Base-by-base conservation (phyloP, 2,113 vertebrate species). In the Cinclus mexicanus region DNA sequence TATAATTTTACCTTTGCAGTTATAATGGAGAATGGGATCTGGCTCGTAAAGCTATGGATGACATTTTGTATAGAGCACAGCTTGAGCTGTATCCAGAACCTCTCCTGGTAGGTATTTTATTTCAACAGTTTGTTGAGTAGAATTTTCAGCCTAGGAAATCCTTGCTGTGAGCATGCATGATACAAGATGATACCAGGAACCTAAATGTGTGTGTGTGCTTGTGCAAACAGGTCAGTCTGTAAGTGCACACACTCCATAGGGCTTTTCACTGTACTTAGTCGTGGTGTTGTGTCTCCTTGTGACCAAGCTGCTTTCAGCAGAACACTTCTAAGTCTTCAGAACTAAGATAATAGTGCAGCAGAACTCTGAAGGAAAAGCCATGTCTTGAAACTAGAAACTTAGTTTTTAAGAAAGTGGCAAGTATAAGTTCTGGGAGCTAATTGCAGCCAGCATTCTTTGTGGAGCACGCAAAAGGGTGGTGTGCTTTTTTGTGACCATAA, bases 21-120 rank as follows among this genome's bases (percentile, higher is more conserved):
- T 99, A 99, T 91, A 99, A 99, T 83, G 99, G 99, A 90, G 99
- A 99, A 96, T 98, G 98, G 94, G 99, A 99, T 89, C 83, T 99
- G 89, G 99, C 98, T 96, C 99, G 98, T 89, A 99, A 98, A 98
- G 99, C 99, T 49, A 97, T 99, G 98, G 99, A 99, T 97, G 99
- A 99, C 11, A 97, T 99, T 95, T 97, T 99, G 72, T 99, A 99
- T 85, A 98, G 99, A 97, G 99, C 99, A 46, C 99, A 99, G 97
- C 97, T 99, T 75, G 99, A 99, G 68, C 97, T 99, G 61, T 99
- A 99, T 97, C 99, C 99, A 88, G 99, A 99, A 96, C 99, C 99
- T 84, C 96, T 99, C 29, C 97, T 99, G 99, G 99, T 99, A 98
- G 61, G 99, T 98, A 12, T 68, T 84, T 25, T 33, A 59, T 72